Evolutionary conservation across 1,140 invertebrate species (phyloP).

Genomic region (Eriocheir sinensis): DNA sequence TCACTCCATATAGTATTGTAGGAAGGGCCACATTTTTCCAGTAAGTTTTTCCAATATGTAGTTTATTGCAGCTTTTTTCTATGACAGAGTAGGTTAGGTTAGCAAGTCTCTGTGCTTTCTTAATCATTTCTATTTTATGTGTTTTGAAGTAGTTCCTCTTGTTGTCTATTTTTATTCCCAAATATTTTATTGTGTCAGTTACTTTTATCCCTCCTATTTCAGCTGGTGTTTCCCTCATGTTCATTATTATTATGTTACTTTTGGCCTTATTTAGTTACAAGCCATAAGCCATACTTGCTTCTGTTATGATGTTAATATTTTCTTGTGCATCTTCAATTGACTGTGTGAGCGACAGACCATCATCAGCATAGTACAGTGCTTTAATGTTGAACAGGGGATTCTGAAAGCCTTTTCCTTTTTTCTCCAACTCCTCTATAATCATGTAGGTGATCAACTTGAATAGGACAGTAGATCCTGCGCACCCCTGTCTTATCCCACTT

Average conservation of each 20-base stretch:
- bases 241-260: background rate
- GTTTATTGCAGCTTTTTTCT: background rate
- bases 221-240: background rate
- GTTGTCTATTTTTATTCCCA: background rate
- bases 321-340: background rate
- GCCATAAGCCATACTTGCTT: background rate
- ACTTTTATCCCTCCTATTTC: slow-evolving; percentile 25
- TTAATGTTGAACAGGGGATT: too few species aligned
- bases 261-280: background rate
- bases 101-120: background rate
- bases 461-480: too few species aligned
- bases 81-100: background rate
- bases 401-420: too few species aligned
- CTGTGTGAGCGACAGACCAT: background rate
- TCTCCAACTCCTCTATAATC: too few species aligned
- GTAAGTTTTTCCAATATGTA: background rate
- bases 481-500: too few species aligned
- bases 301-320: background rate
- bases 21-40: too few species aligned
- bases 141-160: slow-evolving; percentile 12
- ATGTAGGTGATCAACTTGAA: too few species aligned
- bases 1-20: too few species aligned
- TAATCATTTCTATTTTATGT: background rate
- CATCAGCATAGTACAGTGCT: background rate
- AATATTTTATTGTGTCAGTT: background rate